Base-by-base conservation (phyloP, 2,113 vertebrate genomes). In the Saguinus midas region DNA sequence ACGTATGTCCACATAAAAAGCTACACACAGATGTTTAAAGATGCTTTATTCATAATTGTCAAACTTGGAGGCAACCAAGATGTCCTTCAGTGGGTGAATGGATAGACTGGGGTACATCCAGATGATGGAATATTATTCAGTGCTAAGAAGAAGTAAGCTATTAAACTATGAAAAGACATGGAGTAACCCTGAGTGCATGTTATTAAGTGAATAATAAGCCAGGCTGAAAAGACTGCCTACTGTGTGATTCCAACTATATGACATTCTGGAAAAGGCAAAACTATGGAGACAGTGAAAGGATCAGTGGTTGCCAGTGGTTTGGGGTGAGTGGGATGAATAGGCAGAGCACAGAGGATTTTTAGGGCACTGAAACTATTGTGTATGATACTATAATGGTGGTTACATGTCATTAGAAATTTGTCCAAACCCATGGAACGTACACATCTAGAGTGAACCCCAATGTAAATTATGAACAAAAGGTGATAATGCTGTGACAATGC, bases 231-330 rank as follows among this genome's bases (percentile, higher is more conserved):
- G 61, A 80, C 52, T 82, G 8, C 12, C 73, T 45, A 32, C 29
- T 85, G 11, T 78, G 48, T 61, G n/a, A 89, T 50, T 82, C 50
- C 50, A 97, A 91, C 10, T 3, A 10, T 27, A 25, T 4, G 16
- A 83, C 18, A 96, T 88, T 84, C 73, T 70, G 70, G 50, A 45
- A 82, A 94, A 57, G 73, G 57, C 18, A 81, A 72, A 89, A 92
- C 91, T 66, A 75, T 14, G 27, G 40, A 93, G n/a, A 86, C 35
- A 43, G 43, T 43, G 14, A 70, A 86, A 55, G 25, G 20, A 32
- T 70, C 18, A 86, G 73, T 25, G 32, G n/a, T 68, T 66, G 35
- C 12, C 3, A 55, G 45, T 72, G 7, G 14, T 61, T 68, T 48
- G 27, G 48, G 48, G n/a, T 18, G 50, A 95, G 25, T 64, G 20